These are phyloP conservation scores for Campoletis sonorensis DNA, from an alignment of 1,140 invertebrate species.

Conservation along the genomic window DNA sequence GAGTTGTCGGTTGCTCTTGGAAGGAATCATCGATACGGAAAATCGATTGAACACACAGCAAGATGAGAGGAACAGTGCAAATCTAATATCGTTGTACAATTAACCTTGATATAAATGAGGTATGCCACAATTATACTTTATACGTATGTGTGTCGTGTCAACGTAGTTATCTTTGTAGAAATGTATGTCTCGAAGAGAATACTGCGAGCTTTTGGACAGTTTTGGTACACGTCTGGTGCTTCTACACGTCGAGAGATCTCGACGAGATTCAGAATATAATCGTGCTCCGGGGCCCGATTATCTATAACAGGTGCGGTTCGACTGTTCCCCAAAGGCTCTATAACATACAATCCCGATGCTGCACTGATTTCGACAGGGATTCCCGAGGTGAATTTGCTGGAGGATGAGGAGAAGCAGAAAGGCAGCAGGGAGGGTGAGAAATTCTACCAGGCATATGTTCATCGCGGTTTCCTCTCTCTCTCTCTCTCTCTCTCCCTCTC, in stretches of 20 bases:
- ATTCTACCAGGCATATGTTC: conserved; percentile 15
- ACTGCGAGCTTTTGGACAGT: background rate
- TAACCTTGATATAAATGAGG: background rate
- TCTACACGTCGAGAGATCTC: conserved; percentile 28
- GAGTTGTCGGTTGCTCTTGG: background rate
- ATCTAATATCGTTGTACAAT: background rate
- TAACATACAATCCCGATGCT: conserved; percentile 43
- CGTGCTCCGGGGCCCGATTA: conserved; percentile 43
- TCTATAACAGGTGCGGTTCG: conserved; percentile 45
- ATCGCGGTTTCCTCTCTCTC: background rate
- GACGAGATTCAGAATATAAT: conserved; percentile 40
- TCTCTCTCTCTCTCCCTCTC: background rate
- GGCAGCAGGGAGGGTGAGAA: background rate
- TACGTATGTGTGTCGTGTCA: background rate
- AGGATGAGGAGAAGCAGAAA: background rate
- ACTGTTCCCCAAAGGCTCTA: conserved; percentile 43
- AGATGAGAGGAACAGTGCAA: background rate
- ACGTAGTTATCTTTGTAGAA: background rate
- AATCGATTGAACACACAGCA: background rate
- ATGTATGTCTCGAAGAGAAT: background rate
- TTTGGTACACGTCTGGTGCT: background rate
- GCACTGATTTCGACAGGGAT: conserved; percentile 43
- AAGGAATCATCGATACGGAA: background rate
- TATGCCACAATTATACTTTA: background rate
- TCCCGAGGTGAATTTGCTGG: background rate